Evolutionary conservation across 1,140 invertebrate genomes (phyloP), one percentile per base, ranked within the genome.

Genomic region (Meloidogyne chitwoodi): DNA sequence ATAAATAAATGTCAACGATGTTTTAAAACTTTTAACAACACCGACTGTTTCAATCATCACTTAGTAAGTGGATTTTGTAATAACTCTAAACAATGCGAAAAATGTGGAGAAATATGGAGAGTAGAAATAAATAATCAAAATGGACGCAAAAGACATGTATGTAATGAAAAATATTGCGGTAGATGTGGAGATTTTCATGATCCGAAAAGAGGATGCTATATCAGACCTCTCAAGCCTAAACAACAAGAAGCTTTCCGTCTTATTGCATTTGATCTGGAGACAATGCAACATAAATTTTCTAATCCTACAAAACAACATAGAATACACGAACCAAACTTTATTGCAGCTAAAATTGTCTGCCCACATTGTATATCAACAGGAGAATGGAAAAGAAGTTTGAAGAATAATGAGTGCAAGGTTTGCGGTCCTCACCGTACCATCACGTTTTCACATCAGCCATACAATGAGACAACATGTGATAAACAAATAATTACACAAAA

Each of bases 1-100:
- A n/a, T n/a, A n/a, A n/a, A n/a, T n/a, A 68, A 68, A 68, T 68
- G 66, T 29, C 10, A 68, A 68, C 6, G 11, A 68, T 68, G 66
- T 12, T n/a, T n/a, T n/a, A n/a, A n/a, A n/a, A n/a, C n/a, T n/a
- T n/a, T n/a, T n/a, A n/a, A n/a, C n/a, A n/a, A n/a, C n/a, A n/a
- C n/a, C n/a, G n/a, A n/a, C n/a, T n/a, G n/a, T n/a, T n/a, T n/a
- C n/a, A n/a, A n/a, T n/a, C n/a, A n/a, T n/a, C n/a, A n/a, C n/a
- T n/a, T n/a, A n/a, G n/a, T n/a, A n/a, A n/a, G n/a, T n/a, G n/a
- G n/a, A n/a, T n/a, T n/a, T n/a, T n/a, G n/a, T n/a, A n/a, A n/a
- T n/a, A n/a, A n/a, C n/a, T n/a, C n/a, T n/a, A n/a, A n/a, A n/a
- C n/a, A n/a, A n/a, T n/a, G n/a, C n/a, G n/a, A n/a, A n/a, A n/a